Conservation (phyloP, 2,888 invertebrate genomes). For the Matsumyia berberina region DNA sequence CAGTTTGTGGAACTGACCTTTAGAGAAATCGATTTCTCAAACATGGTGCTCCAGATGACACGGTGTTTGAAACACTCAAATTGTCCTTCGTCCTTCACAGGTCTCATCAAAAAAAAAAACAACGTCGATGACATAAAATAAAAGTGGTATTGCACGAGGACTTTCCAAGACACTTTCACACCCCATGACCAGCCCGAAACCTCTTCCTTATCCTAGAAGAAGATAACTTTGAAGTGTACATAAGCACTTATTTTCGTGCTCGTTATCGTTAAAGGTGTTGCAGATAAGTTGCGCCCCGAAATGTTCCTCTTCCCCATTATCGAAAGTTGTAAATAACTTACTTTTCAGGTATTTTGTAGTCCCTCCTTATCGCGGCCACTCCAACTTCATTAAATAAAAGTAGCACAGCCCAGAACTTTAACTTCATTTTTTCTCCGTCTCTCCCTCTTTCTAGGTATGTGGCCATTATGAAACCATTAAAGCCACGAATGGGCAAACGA, state of each 20-base stretch:
- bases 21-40: too few species aligned
- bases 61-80: too few species aligned
- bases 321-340: neutral
- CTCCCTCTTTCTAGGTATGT: conserved; percentile 89
- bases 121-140: too few species aligned
- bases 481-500: conserved; percentile 93
- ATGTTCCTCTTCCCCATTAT: neutral
- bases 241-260: neutral
- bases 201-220: too few species aligned
- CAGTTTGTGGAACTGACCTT: too few species aligned
- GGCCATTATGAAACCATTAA: conserved; percentile 96
- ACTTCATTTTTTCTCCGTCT: neutral
- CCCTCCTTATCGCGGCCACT: neutral
- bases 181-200: too few species aligned
- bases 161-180: too few species aligned
- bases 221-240: too few species aligned
- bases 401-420: conserved; percentile 1
- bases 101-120: too few species aligned
- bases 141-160: too few species aligned
- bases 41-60: too few species aligned
- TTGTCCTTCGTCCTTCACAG: too few species aligned
- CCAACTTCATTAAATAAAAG: neutral
- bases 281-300: neutral
- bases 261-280: neutral
- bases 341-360: neutral